Percentiles rank a stretch among this genome's conserved stretches.
These are phyloP conservation scores for Drosophila setifemur DNA, from an alignment of 1,140 invertebrate species.

Conservation along the genomic window DNA sequence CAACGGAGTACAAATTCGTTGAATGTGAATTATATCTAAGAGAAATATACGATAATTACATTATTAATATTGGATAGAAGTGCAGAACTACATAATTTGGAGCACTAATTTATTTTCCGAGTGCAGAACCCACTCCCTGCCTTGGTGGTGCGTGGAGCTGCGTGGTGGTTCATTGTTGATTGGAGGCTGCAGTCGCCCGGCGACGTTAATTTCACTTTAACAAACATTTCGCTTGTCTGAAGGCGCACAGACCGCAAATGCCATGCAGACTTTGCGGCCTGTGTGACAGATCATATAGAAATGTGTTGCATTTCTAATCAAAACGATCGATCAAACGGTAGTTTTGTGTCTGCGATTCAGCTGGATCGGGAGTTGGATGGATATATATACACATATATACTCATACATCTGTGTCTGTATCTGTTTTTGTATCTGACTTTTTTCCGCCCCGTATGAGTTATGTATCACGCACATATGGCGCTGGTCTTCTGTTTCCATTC, in stretches of 20 bases:
- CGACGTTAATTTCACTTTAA: conserved; percentile 82
- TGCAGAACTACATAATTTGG: no score
- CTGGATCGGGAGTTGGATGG: neutral
- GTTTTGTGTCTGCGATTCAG: conserved; percentile 59
- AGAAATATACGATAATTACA: no score
- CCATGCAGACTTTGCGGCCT: conserved; percentile 59
- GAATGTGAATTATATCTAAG: no score
- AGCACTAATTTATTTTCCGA: neutral
- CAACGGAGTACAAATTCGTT: no score
- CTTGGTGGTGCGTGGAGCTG: neutral
- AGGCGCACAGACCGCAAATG: conserved; percentile 30
- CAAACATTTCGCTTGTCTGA: conserved; percentile 80
- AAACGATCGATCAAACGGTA: conserved; percentile 82
- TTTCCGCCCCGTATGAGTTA: conserved; percentile 8
- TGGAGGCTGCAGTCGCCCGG: conserved; percentile 62
- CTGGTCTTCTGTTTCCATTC: conserved; percentile 10
- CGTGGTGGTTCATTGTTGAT: conserved; percentile 62
- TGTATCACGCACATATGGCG: conserved; percentile 53
- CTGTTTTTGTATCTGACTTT: conserved; percentile 16
- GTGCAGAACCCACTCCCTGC: conserved; percentile 2
- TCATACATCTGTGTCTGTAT: no score
- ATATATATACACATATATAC: no score
- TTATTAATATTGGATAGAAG: neutral
- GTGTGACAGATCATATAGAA: conserved; percentile 81
- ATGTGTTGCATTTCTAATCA: conserved; percentile 82